Conservation (phyloP, 2,797 vertebrate species). For the Sebastes minor region DNA sequence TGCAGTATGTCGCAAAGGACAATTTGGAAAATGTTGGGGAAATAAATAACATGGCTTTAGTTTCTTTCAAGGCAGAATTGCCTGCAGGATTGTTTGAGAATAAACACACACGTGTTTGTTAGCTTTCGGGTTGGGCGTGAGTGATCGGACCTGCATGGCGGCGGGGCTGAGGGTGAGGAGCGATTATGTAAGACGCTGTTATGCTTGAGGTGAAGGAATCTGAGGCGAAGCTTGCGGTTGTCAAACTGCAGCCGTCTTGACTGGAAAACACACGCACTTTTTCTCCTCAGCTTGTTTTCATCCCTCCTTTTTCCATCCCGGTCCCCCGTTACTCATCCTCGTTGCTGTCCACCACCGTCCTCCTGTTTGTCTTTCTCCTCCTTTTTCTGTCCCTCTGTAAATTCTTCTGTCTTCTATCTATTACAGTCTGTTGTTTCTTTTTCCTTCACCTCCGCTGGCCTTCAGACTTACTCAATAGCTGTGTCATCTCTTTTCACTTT, state of each 20-base stretch:
- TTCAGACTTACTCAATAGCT: constrained; percentile 46
- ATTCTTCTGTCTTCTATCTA: constrained; percentile 44
- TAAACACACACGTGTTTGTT: constrained; percentile 5
- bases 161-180: constrained; percentile 21
- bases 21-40: neutral
- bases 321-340: constrained; percentile 2
- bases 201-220: constrained; percentile 61
- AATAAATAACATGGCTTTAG: neutral
- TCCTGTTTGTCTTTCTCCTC: constrained; percentile 12
- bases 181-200: constrained; percentile 55
- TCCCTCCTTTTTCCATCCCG: constrained; percentile 32
- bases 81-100: neutral
- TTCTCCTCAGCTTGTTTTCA: constrained; percentile 47
- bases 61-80: neutral
- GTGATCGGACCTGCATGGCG: constrained; percentile 8
- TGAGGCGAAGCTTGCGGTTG: constrained; percentile 60
- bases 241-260: constrained; percentile 61
- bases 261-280: constrained; percentile 64
- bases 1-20: neutral
- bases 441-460: constrained; percentile 61
- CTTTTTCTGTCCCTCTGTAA: neutral
- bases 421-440: constrained; percentile 52
- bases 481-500: constrained; percentile 66
- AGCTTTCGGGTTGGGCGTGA: constrained; percentile 22
- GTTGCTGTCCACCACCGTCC: constrained; percentile 10